These are phyloP conservation scores for Otocyon megalotis DNA, from an alignment of 2,113 vertebrate genomes.

Conservation along the genomic window DNA sequence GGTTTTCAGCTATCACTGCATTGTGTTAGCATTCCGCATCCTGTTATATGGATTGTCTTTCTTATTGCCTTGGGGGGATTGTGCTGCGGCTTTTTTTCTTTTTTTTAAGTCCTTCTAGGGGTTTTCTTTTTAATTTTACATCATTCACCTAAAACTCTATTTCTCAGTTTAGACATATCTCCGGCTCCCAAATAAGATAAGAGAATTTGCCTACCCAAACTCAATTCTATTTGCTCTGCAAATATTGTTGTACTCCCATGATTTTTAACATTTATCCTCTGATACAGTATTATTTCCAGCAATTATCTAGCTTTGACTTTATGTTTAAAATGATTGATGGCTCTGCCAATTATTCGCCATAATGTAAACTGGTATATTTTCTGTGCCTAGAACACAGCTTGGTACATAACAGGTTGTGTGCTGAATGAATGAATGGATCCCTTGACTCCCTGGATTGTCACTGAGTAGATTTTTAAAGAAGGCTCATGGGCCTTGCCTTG, in stretches of 20 bases:
- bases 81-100: background rate
- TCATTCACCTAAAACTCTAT: background rate
- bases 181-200: background rate
- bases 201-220: background rate
- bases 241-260: background rate
- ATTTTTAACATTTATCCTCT: background rate
- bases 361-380: background rate
- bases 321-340: background rate
- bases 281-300: background rate
- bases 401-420: background rate
- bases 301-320: background rate
- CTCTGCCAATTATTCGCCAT: background rate
- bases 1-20: background rate
- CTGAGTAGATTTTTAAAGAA: background rate
- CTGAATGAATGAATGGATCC: background rate
- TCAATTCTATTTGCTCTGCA: background rate
- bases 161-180: background rate
- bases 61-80: background rate
- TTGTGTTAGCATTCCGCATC: background rate
- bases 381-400: background rate
- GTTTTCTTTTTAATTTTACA: slow-evolving; percentile 4
- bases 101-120: background rate
- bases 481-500: background rate
- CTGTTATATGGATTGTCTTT: background rate
- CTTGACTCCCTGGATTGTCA: background rate